Base-by-base conservation (phyloP, 2,888 invertebrate species). In the Chrysodeixis includens region DNA sequence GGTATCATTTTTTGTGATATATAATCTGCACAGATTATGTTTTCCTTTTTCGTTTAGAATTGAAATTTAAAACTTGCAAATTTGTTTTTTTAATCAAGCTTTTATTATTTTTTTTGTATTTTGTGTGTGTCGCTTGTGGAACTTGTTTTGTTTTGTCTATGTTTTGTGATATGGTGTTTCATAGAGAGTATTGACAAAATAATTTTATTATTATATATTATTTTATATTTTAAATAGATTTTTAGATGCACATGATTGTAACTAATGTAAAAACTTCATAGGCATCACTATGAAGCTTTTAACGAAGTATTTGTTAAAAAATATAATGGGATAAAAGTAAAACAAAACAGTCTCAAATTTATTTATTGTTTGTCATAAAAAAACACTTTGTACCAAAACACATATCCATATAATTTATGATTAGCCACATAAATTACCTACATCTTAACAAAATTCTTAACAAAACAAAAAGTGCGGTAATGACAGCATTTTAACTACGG, bases 401-500 rank as follows among this genome's bases (percentile, higher is more conserved):
- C 14, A 20, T 9, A 26, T 56, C 16, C 12, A 32, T 7, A 18
- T 51, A 46, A 30, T 56, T 66, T 26, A 46, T 16, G 35, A 32
- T 16, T 14, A 56, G 30, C 51, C 26, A 32, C 52, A 72, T 60
- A 64, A 68, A 70, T 78, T 52, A 40, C 40, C 40, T n/a, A 65
- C 35, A 59, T 69, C 68, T 66, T 60, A 65, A 61, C 64, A 30
- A 69, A 67, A 69, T 69, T 56, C 57, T 52, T 62, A 79, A 69
- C 75, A 78, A 76, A 80, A 78, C 73, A 81, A 81, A 79, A 80
- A 78, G 66, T 72, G 66, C 62, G 76, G 69, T 80, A 80, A 80
- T 80, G 80, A 80, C 82, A 80, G 74, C 78, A 72, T 79, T 82
- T 81, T 82, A 81, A 81, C 70, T 75, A 82, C 81, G 82, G 75